A percentile compares a stretch with the other conserved stretches of the same genome.
phyloP scores from a whole-genome alignment of 2,888 invertebrate genomes.

The Cosmopolites sordidus region DNA sequence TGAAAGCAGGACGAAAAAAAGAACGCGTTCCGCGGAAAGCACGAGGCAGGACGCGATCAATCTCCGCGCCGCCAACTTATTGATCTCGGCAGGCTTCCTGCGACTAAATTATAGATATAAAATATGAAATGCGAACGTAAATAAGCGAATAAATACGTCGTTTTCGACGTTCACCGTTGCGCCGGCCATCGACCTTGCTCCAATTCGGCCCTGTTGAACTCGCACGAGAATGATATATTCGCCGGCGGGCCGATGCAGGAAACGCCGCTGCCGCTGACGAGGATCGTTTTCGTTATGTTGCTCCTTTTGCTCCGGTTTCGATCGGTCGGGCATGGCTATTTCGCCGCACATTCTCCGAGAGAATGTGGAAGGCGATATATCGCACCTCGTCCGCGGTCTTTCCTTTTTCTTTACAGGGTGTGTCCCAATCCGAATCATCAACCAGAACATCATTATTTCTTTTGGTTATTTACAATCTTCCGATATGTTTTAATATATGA shows the following conservation, averaged over 20 bases:
- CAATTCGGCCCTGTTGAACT: constrained; percentile 33
- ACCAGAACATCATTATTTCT: no score
- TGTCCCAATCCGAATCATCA: no score
- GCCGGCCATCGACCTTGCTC: constrained; percentile 44
- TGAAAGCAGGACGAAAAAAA: not conserved
- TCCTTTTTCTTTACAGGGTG: not conserved
- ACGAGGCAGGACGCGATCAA: constrained; percentile 3
- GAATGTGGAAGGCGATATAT: constrained; percentile 2
- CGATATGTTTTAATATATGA: no score
- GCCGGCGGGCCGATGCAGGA: constrained; percentile 15
- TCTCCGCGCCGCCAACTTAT: not conserved
- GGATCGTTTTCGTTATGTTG: constrained; percentile 14
- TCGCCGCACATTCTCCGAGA: constrained; percentile 1
- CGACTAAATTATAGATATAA: not conserved
- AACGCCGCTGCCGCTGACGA: constrained; percentile 11
- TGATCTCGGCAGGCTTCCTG: not conserved
- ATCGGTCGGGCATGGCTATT: constrained; percentile 8
- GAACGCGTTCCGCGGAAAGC: not conserved
- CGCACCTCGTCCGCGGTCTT: not conserved
- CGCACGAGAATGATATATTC: constrained; percentile 16
- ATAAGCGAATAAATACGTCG: not conserved
- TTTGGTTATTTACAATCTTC: no score
- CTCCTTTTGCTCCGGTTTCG: constrained; percentile 19
- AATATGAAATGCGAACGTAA: not conserved
- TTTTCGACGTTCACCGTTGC: constrained; percentile 6